Conservation (phyloP, 2,797 vertebrate species). For the Champsocephalus esox region DNA sequence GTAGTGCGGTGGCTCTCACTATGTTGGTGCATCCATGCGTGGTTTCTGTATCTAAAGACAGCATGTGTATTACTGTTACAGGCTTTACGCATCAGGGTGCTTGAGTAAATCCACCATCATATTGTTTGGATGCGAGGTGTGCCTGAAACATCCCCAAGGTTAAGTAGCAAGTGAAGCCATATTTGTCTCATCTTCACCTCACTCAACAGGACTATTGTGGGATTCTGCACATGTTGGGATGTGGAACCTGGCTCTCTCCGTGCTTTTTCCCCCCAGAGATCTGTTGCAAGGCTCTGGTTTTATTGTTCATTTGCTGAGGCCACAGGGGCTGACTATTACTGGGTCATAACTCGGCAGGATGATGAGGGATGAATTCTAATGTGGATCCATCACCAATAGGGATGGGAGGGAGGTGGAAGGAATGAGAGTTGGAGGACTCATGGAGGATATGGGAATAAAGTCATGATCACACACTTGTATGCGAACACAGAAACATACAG, state of each 20-base stretch:
- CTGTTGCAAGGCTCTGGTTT: constrained; percentile 76
- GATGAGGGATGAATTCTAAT: constrained; percentile 84
- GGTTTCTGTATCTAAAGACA: constrained; percentile 39
- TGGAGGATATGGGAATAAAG: constrained; percentile 62
- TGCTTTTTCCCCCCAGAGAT: constrained; percentile 61
- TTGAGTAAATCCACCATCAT: constrained; percentile 48
- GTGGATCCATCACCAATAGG: constrained; percentile 69
- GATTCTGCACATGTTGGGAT: constrained; percentile 54
- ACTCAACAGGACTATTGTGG: constrained; percentile 37
- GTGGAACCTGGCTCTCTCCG: constrained; percentile 66
- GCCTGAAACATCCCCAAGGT: constrained; percentile 54
- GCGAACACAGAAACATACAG: constrained; percentile 28
- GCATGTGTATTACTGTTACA: constrained; percentile 42
- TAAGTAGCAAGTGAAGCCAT: constrained; percentile 58
- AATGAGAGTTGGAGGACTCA: constrained; percentile 67
- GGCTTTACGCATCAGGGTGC: constrained; percentile 32
- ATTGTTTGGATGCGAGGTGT: constrained; percentile 53
- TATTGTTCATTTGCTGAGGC: constrained; percentile 83
- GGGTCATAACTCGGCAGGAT: constrained; percentile 81
- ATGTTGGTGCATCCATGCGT: constrained; percentile 13
- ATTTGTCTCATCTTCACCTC: constrained; percentile 66
- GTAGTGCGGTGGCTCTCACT: constrained; percentile 6
- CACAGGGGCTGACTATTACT: constrained; percentile 82
- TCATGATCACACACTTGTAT: constrained; percentile 44
- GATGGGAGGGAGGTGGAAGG: constrained; percentile 56